Base-by-base conservation (phyloP, 2,113 vertebrate genomes). In the Neolamprologus tretocephalus region DNA sequence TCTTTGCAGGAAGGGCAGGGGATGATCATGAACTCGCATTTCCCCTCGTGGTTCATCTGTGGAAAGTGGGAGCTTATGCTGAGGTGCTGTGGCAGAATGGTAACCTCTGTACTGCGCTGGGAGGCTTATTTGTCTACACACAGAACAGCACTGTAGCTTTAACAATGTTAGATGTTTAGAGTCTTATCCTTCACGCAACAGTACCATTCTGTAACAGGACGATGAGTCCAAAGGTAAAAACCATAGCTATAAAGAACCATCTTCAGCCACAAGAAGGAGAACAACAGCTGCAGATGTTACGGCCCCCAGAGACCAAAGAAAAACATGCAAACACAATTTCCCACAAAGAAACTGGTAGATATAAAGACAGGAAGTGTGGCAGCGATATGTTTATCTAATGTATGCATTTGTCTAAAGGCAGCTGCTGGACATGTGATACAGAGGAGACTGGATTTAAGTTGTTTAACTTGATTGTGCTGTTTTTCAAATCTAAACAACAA, bases 1-100 rank as follows among this genome's bases (percentile, higher is more conserved):
- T 93, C 95, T 89, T 96, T 94, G 40, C 98, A 98, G 1, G 96
- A 97, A 0, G 95, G 95, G 80, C 97, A 97, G 53, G 95, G 95
- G 3, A 95, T 92, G 89, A 97, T 95, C 94, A 95, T 94, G 87
- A 97, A 97, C 1, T 94, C 97, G 86, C 97, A 97, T 63, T 89
- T 96, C 19, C 96, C 96, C 83, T 97, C 97, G 0, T 97, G 97
- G 89, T 92, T 95, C 78, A 95, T 85, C 97, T 95, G 86, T 3
- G 80, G 45, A 23, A 73, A 58, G 31, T 1, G 42, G 23, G 42
- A 89, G 61, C 11, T 23, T 53, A 31, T 53, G 61, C 4, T 73
- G 40, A 87, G 31, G 28, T 31, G 58, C 17, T 53, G 42, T 21
- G 31, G 33, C 78, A 54, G 75, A 51, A 55, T 16, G 61, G 19